Evolutionary conservation across 2,113 vertebrate genomes (phyloP).

Genomic region (Pelodiscus sinensis): DNA sequence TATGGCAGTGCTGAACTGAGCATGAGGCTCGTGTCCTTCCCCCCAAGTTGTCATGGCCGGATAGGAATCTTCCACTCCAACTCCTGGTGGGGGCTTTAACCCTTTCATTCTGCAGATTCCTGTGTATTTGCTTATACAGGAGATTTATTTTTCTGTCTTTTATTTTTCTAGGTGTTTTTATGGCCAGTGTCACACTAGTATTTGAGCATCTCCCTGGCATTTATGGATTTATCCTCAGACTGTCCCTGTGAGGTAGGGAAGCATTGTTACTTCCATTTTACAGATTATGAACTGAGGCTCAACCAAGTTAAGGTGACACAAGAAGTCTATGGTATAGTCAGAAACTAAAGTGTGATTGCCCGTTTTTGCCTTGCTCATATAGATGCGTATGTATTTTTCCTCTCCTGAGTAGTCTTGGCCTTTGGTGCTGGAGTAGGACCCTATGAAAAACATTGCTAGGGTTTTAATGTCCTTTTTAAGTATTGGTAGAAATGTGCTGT

Average conservation of each 20-base stretch:
- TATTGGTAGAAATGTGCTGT: conserved; percentile 43
- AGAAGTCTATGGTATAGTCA: not conserved
- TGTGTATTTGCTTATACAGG: not conserved
- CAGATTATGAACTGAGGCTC: conserved; percentile 20
- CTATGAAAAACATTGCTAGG: conserved; percentile 36
- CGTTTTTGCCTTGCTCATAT: conserved; percentile 3
- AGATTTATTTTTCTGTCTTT: not conserved
- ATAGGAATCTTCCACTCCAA: not conserved
- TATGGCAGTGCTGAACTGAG: fast-evolving
- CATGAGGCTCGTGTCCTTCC: not conserved
- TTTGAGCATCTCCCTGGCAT: conserved; percentile 65
- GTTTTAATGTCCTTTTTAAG: conserved; percentile 53
- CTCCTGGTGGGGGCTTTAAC: not conserved
- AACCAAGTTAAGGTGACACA: conserved; percentile 37
- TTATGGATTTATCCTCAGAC: conserved; percentile 74
- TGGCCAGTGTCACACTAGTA: conserved; percentile 63
- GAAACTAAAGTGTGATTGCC: not conserved
- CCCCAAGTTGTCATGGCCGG: not conserved
- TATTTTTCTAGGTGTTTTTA: conserved; percentile 62
- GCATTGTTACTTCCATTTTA: not conserved
- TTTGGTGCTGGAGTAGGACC: not conserved
- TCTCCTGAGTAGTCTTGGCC: not conserved
- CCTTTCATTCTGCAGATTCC: not conserved
- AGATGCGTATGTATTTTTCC: not conserved
- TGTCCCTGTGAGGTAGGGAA: conserved; percentile 69